These are phyloP conservation scores for Lysandra coridon DNA, from an alignment of 2,888 invertebrate genomes.

Conservation along the genomic window DNA sequence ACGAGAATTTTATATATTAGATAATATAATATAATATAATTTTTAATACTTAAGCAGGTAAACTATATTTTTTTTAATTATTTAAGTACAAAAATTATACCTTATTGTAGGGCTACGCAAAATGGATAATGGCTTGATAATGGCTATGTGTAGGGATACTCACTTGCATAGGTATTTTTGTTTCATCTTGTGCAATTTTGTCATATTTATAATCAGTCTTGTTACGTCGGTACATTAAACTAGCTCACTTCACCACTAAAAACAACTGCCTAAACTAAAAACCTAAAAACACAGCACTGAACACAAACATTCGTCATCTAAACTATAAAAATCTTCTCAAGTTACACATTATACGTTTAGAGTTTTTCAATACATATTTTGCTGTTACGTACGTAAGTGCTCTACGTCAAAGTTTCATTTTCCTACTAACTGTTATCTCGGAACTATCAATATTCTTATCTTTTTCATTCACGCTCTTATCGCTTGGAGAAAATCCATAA, in stretches of 20 bases:
- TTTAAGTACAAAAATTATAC: too few relatives aligned
- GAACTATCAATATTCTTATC: background rate
- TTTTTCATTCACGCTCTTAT: slow-evolving; percentile 2
- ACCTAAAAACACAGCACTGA: background rate
- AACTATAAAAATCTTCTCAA: background rate
- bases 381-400: background rate
- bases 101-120: background rate
- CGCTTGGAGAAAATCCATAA: background rate
- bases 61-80: too few relatives aligned
- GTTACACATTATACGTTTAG: background rate
- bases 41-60: too few relatives aligned
- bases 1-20: too few relatives aligned
- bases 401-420: background rate
- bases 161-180: slow-evolving; percentile 33
- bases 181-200: slow-evolving; percentile 56
- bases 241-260: background rate
- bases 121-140: background rate
- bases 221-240: slow-evolving; percentile 51
- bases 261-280: background rate
- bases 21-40: too few relatives aligned
- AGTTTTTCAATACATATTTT: background rate
- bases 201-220: slow-evolving; percentile 57
- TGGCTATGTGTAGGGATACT: slow-evolving; percentile 20
- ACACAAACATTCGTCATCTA: background rate
- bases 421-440: background rate